Conservation (phyloP, 2,797 vertebrate genomes). For the Acanthiza pusilla region DNA sequence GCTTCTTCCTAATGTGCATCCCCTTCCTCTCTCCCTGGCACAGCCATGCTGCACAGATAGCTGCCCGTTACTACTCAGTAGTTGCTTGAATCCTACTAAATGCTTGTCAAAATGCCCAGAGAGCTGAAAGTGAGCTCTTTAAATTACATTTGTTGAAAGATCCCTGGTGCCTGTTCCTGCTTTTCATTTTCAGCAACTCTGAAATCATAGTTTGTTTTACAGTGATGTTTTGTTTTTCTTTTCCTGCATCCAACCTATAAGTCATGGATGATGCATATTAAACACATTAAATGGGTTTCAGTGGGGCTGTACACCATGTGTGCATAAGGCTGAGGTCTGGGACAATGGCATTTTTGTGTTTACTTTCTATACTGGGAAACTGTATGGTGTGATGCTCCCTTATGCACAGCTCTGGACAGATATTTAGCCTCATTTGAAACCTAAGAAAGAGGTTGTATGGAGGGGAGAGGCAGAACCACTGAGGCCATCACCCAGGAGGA, state of each 20-base stretch:
- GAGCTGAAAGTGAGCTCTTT: constrained; percentile 61
- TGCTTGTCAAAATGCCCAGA: constrained; percentile 62
- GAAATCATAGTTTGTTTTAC: constrained; percentile 61
- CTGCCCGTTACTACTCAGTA: constrained; percentile 50
- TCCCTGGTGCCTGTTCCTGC: constrained; percentile 60
- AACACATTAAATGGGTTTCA: constrained; percentile 51
- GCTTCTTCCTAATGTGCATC: neutral
- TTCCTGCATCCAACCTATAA: constrained; percentile 59
- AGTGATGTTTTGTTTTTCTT: constrained; percentile 61
- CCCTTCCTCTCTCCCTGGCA: neutral
- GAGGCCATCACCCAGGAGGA: neutral
- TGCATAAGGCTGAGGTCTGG: constrained; percentile 9
- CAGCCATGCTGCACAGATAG: neutral
- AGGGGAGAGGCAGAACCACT: neutral
- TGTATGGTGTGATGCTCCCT: neutral
- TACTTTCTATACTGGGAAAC: neutral
- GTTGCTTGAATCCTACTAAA: constrained; percentile 59
- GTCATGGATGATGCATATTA: constrained; percentile 45
- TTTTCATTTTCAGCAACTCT: constrained; percentile 64
- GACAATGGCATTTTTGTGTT: neutral
- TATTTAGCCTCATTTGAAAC: neutral
- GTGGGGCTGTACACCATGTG: constrained; percentile 23
- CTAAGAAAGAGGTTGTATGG: neutral
- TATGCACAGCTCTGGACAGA: neutral
- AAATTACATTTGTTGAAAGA: constrained; percentile 72